Evolutionary conservation across 2,113 vertebrate genomes (phyloP).

Genomic region (Malurus alboscapulatus): DNA sequence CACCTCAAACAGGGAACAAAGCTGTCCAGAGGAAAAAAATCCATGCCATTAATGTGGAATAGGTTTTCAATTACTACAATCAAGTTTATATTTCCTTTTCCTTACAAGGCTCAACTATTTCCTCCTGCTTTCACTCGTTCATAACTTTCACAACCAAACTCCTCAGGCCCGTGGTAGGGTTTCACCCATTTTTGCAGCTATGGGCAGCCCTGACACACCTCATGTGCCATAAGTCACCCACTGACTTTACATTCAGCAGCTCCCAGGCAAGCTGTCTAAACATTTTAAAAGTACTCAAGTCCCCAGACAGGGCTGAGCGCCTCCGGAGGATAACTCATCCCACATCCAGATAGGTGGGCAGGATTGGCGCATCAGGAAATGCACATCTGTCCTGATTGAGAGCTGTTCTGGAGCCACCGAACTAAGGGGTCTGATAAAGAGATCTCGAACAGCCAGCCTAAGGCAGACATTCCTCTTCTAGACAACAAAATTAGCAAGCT

Average conservation of each 20-base stretch:
- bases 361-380: background rate
- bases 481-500: background rate
- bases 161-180: background rate
- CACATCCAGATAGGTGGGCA: background rate
- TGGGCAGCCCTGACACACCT: background rate
- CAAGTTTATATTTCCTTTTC: slow-evolving; percentile 5
- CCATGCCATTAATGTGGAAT: background rate
- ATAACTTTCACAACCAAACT: background rate
- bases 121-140: background rate
- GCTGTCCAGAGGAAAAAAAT: slow-evolving; percentile 12
- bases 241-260: background rate
- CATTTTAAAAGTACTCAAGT: background rate
- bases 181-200: background rate
- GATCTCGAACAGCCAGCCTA: background rate
- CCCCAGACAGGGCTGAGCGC: background rate
- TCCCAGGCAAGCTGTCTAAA: background rate
- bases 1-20: slow-evolving; percentile 36
- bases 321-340: background rate
- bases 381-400: background rate
- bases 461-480: background rate
- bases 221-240: rapidly evolving
- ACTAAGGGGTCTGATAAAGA: background rate
- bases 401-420: background rate
- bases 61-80: background rate
- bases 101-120: background rate